These are phyloP conservation scores for Drosophila recens DNA, from an alignment of 2,888 invertebrate genomes.

Conservation along the genomic window DNA sequence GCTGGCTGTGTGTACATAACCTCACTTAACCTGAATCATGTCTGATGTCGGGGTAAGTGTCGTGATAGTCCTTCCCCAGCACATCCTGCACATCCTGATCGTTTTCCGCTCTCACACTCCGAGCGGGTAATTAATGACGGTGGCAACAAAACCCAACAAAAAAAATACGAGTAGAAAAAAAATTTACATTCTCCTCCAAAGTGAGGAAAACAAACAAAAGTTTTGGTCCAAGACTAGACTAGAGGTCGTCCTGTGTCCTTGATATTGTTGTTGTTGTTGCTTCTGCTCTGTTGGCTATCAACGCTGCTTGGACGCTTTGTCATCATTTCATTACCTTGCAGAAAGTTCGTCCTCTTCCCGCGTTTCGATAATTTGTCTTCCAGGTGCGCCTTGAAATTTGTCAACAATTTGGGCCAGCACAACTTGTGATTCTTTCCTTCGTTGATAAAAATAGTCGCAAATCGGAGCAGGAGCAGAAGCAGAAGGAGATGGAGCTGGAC, in stretches of 20 bases:
- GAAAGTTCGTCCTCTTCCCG: slow-evolving; percentile 48
- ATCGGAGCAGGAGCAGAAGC: slow-evolving; percentile 6
- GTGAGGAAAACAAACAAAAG: slow-evolving; percentile 65
- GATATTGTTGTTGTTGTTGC: slow-evolving; percentile 8
- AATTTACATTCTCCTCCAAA: slow-evolving; percentile 65
- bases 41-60: slow-evolving; percentile 11
- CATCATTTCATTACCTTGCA: slow-evolving; percentile 76
- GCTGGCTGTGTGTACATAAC: slow-evolving; percentile 57
- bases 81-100: slow-evolving; percentile 34
- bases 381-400: slow-evolving; percentile 79
- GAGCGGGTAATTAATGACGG: slow-evolving; percentile 69
- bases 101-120: slow-evolving; percentile 39
- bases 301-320: slow-evolving; percentile 68
- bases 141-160: slow-evolving; percentile 4
- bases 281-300: slow-evolving; percentile 46
- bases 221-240: slow-evolving; percentile 48
- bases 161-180: slow-evolving; percentile 25
- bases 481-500: slow-evolving; percentile 34
- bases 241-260: slow-evolving; percentile 36
- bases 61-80: slow-evolving; percentile 8
- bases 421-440: slow-evolving; percentile 70
- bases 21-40: slow-evolving; percentile 54
- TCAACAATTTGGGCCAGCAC: slow-evolving; percentile 74
- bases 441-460: slow-evolving; percentile 68
- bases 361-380: slow-evolving; percentile 72